A percentile compares a stretch with the other conserved stretches of the same genome.
phyloP scores from a whole-genome alignment of 2,113 vertebrate species.

The Gadus chalcogrammus region DNA sequence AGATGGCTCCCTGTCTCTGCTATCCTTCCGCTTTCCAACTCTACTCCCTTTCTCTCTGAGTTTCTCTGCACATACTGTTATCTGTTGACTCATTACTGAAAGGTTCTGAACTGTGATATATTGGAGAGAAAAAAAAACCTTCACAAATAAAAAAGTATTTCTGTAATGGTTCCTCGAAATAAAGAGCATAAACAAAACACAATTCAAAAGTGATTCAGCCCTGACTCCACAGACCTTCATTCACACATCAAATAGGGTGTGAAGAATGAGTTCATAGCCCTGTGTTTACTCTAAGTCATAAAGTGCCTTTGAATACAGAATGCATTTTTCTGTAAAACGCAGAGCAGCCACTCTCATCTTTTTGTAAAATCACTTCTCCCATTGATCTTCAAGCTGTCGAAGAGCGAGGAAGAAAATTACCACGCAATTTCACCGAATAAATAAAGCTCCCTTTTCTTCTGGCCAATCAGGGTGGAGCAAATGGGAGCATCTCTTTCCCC shows the following conservation, averaged over 20 bases:
- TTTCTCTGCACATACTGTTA: background rate
- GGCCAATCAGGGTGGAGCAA: conserved; percentile 51
- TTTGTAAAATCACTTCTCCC: conserved; percentile 51
- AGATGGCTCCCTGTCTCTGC: background rate
- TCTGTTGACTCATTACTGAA: background rate
- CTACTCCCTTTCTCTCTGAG: conserved; percentile 7
- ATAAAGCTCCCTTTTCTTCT: conserved; percentile 46
- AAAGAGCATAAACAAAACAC: background rate
- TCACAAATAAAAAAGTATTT: background rate
- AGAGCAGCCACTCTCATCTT: conserved; percentile 11
- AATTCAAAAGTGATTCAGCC: conserved; percentile 3
- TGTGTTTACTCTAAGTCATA: conserved; percentile 36
- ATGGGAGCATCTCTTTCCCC: conserved; percentile 30
- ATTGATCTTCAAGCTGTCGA: conserved; percentile 60
- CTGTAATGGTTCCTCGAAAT: background rate
- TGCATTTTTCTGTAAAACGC: conserved; percentile 11
- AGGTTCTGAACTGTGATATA: background rate
- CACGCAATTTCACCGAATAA: conserved; percentile 61
- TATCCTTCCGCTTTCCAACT: background rate
- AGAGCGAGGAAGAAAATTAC: conserved; percentile 41
- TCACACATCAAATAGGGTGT: conserved; percentile 37
- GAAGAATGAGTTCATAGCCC: conserved; percentile 35
- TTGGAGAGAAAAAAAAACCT: no score
- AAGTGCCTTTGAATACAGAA: conserved; percentile 33
- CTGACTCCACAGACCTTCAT: conserved; percentile 30